phyloP scores from a whole-genome alignment of 2,797 vertebrate genomes.

The Centropyge bicolor region DNA sequence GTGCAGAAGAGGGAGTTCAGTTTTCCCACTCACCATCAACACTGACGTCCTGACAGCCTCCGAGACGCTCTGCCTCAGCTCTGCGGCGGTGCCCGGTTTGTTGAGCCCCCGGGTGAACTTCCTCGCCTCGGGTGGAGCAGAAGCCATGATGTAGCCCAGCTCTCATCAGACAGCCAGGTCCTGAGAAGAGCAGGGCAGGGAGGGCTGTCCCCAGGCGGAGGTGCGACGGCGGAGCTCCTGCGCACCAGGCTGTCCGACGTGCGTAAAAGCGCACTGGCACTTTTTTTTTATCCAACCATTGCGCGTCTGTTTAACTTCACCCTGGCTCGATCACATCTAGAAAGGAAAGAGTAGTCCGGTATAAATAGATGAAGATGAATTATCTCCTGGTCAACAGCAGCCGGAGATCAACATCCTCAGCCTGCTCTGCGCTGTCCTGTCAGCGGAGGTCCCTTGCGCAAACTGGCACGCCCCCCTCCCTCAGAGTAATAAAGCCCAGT shows the following conservation, averaged over 20 bases:
- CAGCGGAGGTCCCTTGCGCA: conserved; percentile 41
- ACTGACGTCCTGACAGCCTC: conserved; percentile 95
- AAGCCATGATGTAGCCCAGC: conserved; percentile 68
- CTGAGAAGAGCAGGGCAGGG: neutral
- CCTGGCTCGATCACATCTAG: neutral
- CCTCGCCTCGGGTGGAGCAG: conserved; percentile 89
- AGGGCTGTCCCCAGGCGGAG: neutral
- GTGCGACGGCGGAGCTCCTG: conserved; percentile 7
- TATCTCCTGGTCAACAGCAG: neutral
- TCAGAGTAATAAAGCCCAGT: neutral
- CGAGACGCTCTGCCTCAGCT: conserved; percentile 95
- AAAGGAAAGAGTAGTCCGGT: neutral
- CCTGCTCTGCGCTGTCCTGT: conserved; percentile 45
- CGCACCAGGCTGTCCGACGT: conserved; percentile 21
- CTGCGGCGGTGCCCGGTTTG: conserved; percentile 95
- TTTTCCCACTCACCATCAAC: conserved; percentile 86
- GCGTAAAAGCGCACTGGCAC: conserved; percentile 45
- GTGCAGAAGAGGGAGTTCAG: neutral
- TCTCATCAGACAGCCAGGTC: conserved; percentile 50
- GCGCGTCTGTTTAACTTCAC: conserved; percentile 9
- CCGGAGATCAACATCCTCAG: conserved; percentile 25
- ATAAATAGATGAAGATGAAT: neutral
- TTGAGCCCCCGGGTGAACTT: conserved; percentile 95
- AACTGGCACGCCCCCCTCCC: conserved; percentile 63
- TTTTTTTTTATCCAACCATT: conserved; percentile 35